Percentiles rank a stretch among this genome's conserved stretches.
Conservation (phyloP, 2,113 vertebrate genomes). For the Ahaetulla prasina region DNA sequence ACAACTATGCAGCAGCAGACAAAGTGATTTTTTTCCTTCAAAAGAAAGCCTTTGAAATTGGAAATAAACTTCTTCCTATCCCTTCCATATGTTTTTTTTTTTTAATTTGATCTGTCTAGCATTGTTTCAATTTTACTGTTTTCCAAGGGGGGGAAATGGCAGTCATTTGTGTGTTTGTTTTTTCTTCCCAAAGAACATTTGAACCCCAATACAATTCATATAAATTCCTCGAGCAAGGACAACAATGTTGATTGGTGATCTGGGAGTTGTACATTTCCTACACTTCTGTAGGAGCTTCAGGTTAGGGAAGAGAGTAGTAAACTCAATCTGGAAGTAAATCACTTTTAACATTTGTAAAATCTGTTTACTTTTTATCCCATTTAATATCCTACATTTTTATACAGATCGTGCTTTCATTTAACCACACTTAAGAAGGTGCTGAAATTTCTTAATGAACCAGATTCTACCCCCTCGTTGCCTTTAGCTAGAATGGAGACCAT, state of each 20-base stretch:
- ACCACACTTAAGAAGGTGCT: not conserved
- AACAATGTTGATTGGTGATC: not conserved
- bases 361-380: not conserved
- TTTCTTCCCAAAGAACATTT: not conserved
- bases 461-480: not conserved
- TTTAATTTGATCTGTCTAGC: not conserved
- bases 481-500: not conserved
- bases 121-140: not conserved
- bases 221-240: not conserved
- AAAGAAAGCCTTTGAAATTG: not conserved
- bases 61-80: not conserved
- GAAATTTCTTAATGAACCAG: not conserved
- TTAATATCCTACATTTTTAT: not conserved
- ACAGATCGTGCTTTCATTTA: not conserved
- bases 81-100: not conserved
- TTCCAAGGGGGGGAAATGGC: not conserved
- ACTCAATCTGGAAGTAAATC: not conserved
- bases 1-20: not conserved
- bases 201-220: not conserved
- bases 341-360: not conserved
- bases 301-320: not conserved
- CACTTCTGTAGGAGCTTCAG: not conserved
- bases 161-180: not conserved
- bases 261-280: not conserved
- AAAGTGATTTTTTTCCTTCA: not conserved